Percentiles rank a stretch among this genome's conserved stretches.
Conservation (phyloP, 2,797 vertebrate genomes). For the Carcharodon carcharias region DNA sequence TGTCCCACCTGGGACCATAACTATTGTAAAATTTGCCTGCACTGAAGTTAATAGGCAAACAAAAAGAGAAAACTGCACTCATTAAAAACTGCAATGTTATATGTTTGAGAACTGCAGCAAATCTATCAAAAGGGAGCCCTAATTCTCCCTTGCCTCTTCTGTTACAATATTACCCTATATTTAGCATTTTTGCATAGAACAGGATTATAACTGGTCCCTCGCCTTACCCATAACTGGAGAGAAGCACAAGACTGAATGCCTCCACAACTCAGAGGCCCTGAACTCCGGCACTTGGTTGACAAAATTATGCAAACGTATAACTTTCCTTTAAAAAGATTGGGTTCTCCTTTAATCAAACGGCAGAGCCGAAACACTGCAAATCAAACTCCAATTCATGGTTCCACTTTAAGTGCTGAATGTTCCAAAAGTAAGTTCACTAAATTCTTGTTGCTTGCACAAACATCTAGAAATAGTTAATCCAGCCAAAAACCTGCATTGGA, state of each 20-base stretch:
- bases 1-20: neutral
- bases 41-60: neutral
- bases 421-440: neutral
- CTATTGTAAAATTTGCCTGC: neutral
- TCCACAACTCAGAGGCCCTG: neutral
- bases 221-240: neutral
- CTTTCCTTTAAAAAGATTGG: neutral
- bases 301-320: too few species aligned
- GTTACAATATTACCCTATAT: neutral
- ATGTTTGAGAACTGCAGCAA: neutral
- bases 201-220: neutral
- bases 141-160: too few species aligned
- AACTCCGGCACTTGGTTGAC: neutral
- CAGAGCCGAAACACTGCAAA: neutral
- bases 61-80: neutral
- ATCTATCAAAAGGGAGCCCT: neutral
- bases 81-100: neutral
- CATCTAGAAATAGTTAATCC: neutral
- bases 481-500: neutral
- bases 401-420: neutral
- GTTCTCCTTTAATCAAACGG: neutral
- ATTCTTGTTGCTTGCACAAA: neutral
- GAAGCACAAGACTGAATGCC: neutral
- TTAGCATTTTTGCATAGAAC: neutral
- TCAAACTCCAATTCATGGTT: neutral